Conservation (phyloP, 2,797 vertebrate species). For the Stomatorhinus walkeri region DNA sequence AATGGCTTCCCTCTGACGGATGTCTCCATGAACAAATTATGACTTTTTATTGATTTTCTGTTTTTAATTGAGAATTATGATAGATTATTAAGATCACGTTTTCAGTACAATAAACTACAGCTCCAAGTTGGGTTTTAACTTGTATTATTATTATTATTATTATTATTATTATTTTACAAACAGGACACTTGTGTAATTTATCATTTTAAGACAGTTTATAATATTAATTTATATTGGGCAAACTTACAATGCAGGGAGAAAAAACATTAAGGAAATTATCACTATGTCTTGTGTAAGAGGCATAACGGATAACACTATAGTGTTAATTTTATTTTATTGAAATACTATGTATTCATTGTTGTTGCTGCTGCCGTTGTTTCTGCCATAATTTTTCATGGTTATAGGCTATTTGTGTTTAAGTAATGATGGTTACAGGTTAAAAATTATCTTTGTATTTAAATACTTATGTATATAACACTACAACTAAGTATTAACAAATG, state of each 20-base stretch:
- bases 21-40: slow-evolving; percentile 1
- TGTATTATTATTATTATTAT: neutral
- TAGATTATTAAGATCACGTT: neutral
- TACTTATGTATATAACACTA: neutral
- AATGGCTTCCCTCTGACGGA: neutral
- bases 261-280: neutral
- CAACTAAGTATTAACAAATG: neutral
- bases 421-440: neutral
- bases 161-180: neutral
- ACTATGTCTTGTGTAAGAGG: neutral
- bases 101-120: neutral
- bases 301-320: neutral
- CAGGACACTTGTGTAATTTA: neutral
- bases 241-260: neutral
- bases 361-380: neutral
- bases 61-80: slow-evolving; percentile 12
- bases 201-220: neutral
- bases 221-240: neutral
- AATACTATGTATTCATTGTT: neutral
- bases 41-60: slow-evolving; percentile 10
- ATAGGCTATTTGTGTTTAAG: neutral
- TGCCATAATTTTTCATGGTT: neutral
- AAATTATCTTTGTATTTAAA: neutral
- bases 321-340: neutral
- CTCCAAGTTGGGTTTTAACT: neutral